These are phyloP conservation scores for Forficula auricularia DNA, from an alignment of 1,140 invertebrate genomes.

Conservation along the genomic window DNA sequence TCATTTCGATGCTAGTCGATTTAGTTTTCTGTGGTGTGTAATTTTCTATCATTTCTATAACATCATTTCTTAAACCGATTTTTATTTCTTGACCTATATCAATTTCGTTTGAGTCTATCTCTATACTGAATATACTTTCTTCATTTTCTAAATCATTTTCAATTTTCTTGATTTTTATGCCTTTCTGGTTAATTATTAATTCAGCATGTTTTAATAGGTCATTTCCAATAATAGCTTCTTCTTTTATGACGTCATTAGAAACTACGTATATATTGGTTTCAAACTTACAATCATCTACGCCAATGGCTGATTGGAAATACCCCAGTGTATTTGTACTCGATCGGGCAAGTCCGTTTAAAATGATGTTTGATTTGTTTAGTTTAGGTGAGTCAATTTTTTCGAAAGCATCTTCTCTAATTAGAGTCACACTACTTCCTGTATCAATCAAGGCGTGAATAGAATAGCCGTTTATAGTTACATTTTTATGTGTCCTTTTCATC, in stretches of 20 bases:
- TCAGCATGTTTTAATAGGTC: background rate
- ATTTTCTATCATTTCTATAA: background rate
- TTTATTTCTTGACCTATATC: background rate
- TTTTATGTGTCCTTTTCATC: slow-evolving; percentile 3
- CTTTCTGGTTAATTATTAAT: background rate
- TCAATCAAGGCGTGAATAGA: slow-evolving; percentile 1
- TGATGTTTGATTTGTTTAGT: too few relatives aligned
- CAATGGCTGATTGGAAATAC: too few relatives aligned
- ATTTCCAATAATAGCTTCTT: slow-evolving; percentile 1
- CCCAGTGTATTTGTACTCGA: too few relatives aligned
- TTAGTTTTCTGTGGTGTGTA: slow-evolving; percentile 7
- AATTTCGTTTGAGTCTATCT: too few relatives aligned
- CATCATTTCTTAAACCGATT: slow-evolving; percentile 1
- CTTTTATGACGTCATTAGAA: background rate
- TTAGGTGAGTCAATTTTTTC: background rate
- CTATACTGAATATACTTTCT: too few relatives aligned
- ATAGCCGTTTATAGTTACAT: background rate
- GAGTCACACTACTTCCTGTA: slow-evolving; percentile 2
- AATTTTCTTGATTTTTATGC: background rate
- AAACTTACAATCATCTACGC: too few relatives aligned
- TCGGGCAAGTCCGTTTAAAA: too few relatives aligned
- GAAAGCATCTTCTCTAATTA: slow-evolving; percentile 6
- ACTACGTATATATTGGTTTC: background rate
- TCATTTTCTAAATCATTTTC: slow-evolving; percentile 1
- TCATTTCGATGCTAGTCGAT: slow-evolving; percentile 5